Conservation (phyloP, 1,140 invertebrate species). For the Oncopeltus fasciatus region DNA sequence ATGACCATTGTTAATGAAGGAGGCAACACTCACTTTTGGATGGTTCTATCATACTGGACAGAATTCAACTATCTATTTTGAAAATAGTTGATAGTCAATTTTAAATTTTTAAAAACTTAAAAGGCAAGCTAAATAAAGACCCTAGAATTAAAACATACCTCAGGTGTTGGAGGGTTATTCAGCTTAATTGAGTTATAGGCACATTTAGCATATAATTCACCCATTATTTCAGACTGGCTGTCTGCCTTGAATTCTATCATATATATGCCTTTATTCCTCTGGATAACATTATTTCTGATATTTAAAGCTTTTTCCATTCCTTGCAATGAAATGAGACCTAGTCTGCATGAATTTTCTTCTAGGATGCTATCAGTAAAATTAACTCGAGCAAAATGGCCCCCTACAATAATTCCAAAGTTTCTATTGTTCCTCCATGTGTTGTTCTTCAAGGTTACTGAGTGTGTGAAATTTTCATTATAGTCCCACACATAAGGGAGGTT, state of each 20-base stretch:
- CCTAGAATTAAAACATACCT: conserved; percentile 23
- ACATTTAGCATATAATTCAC: conserved; percentile 65
- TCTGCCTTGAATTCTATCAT: conserved; percentile 79
- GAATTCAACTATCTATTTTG: too few relatives aligned
- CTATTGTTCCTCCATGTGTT: conserved; percentile 74
- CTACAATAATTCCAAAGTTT: conserved; percentile 70
- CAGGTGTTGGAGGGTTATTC: conserved; percentile 39
- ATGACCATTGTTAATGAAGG: too few relatives aligned
- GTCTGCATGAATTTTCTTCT: conserved; percentile 66
- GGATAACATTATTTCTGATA: conserved; percentile 56
- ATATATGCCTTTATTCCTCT: conserved; percentile 66
- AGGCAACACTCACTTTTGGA: too few relatives aligned
- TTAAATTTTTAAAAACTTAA: too few relatives aligned
- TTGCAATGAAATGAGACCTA: conserved; percentile 65
- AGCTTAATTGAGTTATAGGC: conserved; percentile 59
- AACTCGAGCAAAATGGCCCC: conserved; percentile 77
- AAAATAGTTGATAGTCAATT: too few relatives aligned
- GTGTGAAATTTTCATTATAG: conserved; percentile 87
- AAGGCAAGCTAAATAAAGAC: too few relatives aligned
- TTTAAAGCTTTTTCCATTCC: conserved; percentile 95
- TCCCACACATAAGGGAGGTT: conserved; percentile 85
- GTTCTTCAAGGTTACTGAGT: conserved; percentile 71
- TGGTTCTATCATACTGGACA: too few relatives aligned
- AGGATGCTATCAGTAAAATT: conserved; percentile 78
- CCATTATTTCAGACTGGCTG: conserved; percentile 86